Conservation (phyloP, 2,113 vertebrate species). For the Corythaeola cristata region DNA sequence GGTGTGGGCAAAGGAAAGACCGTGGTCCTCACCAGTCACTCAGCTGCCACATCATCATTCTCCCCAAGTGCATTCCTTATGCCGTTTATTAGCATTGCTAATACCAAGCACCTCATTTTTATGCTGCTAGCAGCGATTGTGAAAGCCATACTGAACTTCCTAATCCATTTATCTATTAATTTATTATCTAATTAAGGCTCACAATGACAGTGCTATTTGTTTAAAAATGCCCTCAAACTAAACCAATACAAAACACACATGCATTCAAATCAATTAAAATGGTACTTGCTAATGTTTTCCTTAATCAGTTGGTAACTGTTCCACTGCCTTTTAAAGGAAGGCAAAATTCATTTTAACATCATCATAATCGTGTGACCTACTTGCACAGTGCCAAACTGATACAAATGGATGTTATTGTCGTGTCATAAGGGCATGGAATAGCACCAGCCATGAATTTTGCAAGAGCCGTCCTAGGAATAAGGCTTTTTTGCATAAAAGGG, state of each 20-base stretch:
- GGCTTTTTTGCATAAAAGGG: conserved; percentile 5
- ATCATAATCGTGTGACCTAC: conserved; percentile 16
- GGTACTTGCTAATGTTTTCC: conserved; percentile 64
- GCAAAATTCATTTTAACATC: conserved; percentile 52
- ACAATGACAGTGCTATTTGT: conserved; percentile 75
- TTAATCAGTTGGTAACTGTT: conserved; percentile 66
- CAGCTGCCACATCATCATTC: conserved; percentile 16
- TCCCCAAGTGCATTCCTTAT: conserved; percentile 10
- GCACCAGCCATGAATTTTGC: conserved; percentile 57
- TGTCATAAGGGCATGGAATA: conserved; percentile 17
- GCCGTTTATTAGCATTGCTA: conserved; percentile 51
- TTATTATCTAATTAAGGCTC: conserved; percentile 80
- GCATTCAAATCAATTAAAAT: conserved; percentile 75
- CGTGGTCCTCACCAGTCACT: not conserved
- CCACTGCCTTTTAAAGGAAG: not conserved
- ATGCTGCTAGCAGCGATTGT: conserved; percentile 16
- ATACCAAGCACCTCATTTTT: conserved; percentile 47
- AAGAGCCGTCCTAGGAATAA: not conserved
- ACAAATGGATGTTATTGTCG: conserved; percentile 37
- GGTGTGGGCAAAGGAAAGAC: not conserved
- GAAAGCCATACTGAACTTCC: conserved; percentile 61
- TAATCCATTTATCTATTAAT: conserved; percentile 82
- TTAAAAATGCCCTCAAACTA: conserved; percentile 77
- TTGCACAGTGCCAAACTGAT: conserved; percentile 1
- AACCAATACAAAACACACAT: conserved; percentile 69